Evolutionary conservation across 2,113 vertebrate species (phyloP).

Genomic region (Papio anubis): DNA sequence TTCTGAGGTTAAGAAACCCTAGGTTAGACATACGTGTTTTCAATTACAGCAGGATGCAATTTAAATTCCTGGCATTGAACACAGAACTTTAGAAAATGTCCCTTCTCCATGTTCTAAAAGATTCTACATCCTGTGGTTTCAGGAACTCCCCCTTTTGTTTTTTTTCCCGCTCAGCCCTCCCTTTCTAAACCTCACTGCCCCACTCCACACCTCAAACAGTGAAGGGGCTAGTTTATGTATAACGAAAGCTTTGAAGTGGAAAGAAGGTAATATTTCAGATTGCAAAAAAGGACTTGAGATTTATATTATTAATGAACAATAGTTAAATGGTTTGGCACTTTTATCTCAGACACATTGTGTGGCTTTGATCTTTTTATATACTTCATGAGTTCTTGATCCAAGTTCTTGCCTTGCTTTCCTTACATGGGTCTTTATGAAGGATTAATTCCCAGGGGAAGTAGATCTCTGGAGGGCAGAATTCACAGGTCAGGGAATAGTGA

Average conservation of each 20-base stretch:
- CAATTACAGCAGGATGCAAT: not conserved
- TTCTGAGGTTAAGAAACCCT: not conserved
- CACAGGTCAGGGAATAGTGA: too few species aligned
- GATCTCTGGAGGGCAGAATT: not conserved
- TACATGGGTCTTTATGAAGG: not conserved
- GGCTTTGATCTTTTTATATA: not conserved
- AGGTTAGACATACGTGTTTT: not conserved
- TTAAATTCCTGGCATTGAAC: not conserved
- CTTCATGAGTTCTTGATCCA: not conserved
- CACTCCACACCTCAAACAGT: not conserved
- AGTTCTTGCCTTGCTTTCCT: not conserved
- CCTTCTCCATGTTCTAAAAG: not conserved
- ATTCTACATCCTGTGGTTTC: not conserved
- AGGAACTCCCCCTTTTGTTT: not conserved
- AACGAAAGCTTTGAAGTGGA: not conserved
- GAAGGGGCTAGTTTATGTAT: not conserved
- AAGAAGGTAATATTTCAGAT: not conserved
- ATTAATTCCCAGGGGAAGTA: not conserved
- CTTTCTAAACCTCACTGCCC: not conserved
- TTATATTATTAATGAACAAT: not conserved
- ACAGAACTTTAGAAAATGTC: not conserved
- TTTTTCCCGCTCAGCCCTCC: not conserved
- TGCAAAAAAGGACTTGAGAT: not conserved
- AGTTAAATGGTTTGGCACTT: not conserved
- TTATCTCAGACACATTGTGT: not conserved